These are phyloP conservation scores for Sceloporus undulatus DNA, from an alignment of 2,113 vertebrate genomes.

Conservation along the genomic window DNA sequence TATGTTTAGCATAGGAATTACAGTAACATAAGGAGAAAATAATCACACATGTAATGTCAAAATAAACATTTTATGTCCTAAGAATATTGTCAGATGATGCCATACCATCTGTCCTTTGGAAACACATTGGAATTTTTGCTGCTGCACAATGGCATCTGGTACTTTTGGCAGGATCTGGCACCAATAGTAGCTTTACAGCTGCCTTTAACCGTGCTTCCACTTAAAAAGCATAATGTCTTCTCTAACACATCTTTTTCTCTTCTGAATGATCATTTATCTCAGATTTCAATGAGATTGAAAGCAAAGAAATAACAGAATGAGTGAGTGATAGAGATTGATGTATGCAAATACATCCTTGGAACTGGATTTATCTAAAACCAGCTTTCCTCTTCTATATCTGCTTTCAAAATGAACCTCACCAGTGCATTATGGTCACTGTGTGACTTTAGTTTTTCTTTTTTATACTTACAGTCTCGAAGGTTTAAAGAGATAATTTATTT, in stretches of 20 bases:
- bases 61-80: slow-evolving; percentile 62
- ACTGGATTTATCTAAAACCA: slow-evolving; percentile 14
- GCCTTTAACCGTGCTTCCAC: slow-evolving; percentile 55
- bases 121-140: slow-evolving; percentile 49
- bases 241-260: slow-evolving; percentile 7
- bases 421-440: neutral
- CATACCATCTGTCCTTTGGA: slow-evolving; percentile 54
- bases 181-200: slow-evolving; percentile 62
- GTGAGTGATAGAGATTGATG: neutral
- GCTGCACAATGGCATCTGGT: slow-evolving; percentile 60
- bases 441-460: neutral
- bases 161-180: slow-evolving; percentile 58
- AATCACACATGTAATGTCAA: slow-evolving; percentile 59
- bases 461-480: too few relatives aligned
- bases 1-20: slow-evolving; percentile 66
- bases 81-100: slow-evolving; percentile 62
- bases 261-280: slow-evolving; percentile 34
- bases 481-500: neutral
- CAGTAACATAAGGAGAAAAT: slow-evolving; percentile 72
- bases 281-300: slow-evolving; percentile 39
- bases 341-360: slow-evolving; percentile 10
- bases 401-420: neutral
- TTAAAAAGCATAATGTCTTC: slow-evolving; percentile 55
- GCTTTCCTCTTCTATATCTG: neutral
- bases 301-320: neutral